phyloP scores from a whole-genome alignment of 2,113 vertebrate species.

The Pantherophis guttatus region DNA sequence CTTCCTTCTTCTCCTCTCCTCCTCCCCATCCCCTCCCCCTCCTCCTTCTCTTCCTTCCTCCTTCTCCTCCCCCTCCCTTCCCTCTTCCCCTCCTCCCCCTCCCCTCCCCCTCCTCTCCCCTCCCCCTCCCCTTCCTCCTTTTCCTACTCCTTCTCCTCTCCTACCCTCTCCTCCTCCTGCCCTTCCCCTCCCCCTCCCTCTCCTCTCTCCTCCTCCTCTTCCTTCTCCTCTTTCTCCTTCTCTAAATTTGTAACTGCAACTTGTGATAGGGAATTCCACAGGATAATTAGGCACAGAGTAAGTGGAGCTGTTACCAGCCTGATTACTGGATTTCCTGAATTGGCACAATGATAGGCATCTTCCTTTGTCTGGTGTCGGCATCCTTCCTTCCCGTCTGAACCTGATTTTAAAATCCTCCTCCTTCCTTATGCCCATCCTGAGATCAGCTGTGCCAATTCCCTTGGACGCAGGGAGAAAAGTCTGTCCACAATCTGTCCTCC shows the following conservation, averaged over 20 bases:
- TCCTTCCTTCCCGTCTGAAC: neutral
- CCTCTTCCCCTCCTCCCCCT: too few relatives aligned
- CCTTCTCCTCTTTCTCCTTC: neutral
- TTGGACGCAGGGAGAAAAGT: neutral
- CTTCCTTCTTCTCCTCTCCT: too few relatives aligned
- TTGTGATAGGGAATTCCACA: neutral
- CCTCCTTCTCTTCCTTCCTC: too few relatives aligned
- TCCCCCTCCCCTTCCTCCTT: fast-evolving
- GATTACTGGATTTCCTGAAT: too few relatives aligned
- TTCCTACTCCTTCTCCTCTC: too few relatives aligned
- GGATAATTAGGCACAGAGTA: neutral
- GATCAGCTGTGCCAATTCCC: neutral
- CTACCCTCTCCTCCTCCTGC: too few relatives aligned
- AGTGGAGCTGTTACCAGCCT: neutral
- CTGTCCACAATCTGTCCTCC: neutral
- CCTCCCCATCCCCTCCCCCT: too few relatives aligned
- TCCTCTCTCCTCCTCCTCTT: too few relatives aligned
- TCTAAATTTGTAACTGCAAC: neutral
- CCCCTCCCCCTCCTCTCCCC: too few relatives aligned
- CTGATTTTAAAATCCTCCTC: neutral
- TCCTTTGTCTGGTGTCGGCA: neutral
- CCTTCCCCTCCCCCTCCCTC: fast-evolving
- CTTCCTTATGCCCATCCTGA: neutral
- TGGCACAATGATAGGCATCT: neutral
- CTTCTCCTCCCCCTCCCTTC: too few relatives aligned